Base-by-base conservation (phyloP, 1,140 invertebrate species). In the Apis laboriosa region DNA sequence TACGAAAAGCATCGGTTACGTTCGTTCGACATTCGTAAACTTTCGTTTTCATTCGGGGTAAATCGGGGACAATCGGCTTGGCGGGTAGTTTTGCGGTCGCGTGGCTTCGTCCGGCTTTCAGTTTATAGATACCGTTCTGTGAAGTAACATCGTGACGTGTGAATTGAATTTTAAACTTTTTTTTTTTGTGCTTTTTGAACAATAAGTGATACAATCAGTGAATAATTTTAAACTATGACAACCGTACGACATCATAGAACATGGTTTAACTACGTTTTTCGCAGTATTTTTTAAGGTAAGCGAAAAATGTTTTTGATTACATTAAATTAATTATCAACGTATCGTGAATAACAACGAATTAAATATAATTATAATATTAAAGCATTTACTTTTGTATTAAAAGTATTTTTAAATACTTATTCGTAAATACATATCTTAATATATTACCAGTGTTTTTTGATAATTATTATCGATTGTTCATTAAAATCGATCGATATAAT, bases 71-170 rank as follows among this genome's bases (percentile, higher is more conserved):
- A 51, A 21, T 88, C 85, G 87, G 80, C 58, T 88, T 90, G 87
- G 89, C 89, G 89, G 89, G 87, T 83, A 87, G 81, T 90, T 90
- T 83, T 81, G 84, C 63, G 78, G 71, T 90, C 83, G 86, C 84
- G 61, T 82, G 85, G 71, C 73, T 70, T 71, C 78, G 63, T 55
- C 83, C 74, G 53, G 63, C 49, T 77, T 84, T 75, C 89, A 90
- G 89, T 90, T 78, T 86, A 86, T 82, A 87, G 76, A 83, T 70
- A 72, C 56, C 64, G 73, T 72, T 67, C 82, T 75, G 71, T 13
- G 61, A 85, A 76, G 68, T 21, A 74, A 75, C 56, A 43, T 84
- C 89, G 81, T 12, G 63, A 43, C 34, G 15, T 3, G 64, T 15
- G 13, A 13, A 55, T 43, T 7, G 43, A 66, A n/a, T 55, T n/a